Percentiles rank a stretch among this genome's conserved stretches.
Conservation (phyloP, 2,888 invertebrate genomes). For the Leucophenga maculata region DNA sequence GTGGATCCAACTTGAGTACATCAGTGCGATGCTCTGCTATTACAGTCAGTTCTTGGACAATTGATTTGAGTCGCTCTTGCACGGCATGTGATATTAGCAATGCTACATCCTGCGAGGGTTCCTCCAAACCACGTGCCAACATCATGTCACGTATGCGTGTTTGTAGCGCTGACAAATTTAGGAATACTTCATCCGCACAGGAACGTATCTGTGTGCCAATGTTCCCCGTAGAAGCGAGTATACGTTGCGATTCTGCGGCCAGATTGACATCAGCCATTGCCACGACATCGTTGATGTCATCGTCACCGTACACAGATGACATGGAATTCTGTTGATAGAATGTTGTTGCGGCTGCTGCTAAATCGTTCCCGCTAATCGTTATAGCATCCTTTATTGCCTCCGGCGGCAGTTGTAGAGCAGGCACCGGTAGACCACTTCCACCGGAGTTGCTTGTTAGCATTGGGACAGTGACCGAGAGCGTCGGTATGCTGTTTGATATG, state of each 20-base stretch:
- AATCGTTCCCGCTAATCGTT: conserved; percentile 45
- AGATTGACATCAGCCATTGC: conserved; percentile 99
- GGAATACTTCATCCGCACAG: conserved; percentile 93
- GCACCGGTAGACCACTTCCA: conserved; percentile 62
- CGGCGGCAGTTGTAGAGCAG: conserved; percentile 66
- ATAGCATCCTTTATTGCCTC: conserved; percentile 57
- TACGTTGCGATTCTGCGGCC: conserved; percentile 95
- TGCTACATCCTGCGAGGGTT: conserved; percentile 88
- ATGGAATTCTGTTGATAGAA: conserved; percentile 74
- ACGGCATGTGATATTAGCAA: conserved; percentile 93
- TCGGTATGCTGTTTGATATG: conserved; percentile 63
- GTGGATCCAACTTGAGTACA: conserved; percentile 88
- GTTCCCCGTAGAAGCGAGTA: conserved; percentile 90
- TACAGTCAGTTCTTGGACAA: conserved; percentile 91
- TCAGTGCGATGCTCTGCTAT: conserved; percentile 96
- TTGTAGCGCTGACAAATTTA: conserved; percentile 84
- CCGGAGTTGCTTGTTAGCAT: conserved; percentile 66
- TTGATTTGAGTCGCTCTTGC: conserved; percentile 91
- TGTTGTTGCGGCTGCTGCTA: conserved; percentile 65
- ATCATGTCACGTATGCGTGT: conserved; percentile 83
- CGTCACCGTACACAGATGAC: conserved; percentile 80
- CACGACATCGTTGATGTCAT: conserved; percentile 98
- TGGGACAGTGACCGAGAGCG: conserved; percentile 51
- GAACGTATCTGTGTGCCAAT: conserved; percentile 91
- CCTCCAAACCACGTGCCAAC: conserved; percentile 85